Percentiles rank a stretch among this genome's conserved stretches.
Conservation (phyloP, 2,888 invertebrate species). For the Cosmia trapezina region DNA sequence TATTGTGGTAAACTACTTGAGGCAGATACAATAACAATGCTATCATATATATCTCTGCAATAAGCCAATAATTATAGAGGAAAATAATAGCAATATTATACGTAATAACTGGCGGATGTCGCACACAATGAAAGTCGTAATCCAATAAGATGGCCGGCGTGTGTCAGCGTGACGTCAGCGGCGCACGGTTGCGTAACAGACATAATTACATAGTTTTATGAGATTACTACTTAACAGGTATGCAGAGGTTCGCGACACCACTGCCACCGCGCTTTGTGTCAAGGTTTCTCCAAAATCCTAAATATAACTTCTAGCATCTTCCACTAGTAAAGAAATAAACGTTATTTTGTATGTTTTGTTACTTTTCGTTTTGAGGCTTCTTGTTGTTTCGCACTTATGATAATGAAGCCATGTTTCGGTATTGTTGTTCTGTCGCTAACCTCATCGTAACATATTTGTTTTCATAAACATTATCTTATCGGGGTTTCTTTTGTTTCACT, state of each 20-base stretch:
- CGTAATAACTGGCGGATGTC: conserved; percentile 61
- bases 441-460: conserved; percentile 68
- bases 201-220: conserved; percentile 69
- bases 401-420: conserved; percentile 47
- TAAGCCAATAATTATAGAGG: conserved; percentile 28
- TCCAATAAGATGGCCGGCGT: conserved; percentile 72
- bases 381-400: conserved; percentile 35
- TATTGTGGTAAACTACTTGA: conserved; percentile 10
- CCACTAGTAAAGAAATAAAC: conserved; percentile 48
- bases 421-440: conserved; percentile 51
- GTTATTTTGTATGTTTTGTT: not conserved
- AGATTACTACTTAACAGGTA: conserved; percentile 67
- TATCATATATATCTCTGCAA: not conserved
- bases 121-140: conserved; percentile 72
- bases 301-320: conserved; percentile 36
- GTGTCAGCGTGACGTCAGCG: conserved; percentile 50
- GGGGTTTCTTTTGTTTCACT: conserved; percentile 73
- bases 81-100: conserved; percentile 62
- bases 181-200: conserved; percentile 68
- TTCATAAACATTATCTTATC: conserved; percentile 74
- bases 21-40: conserved; percentile 14
- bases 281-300: conserved; percentile 57
- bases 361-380: conserved; percentile 19
- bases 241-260: conserved; percentile 41
- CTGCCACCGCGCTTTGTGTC: conserved; percentile 44